Conservation (phyloP, 2,888 invertebrate genomes). For the Girardia tigrina region DNA sequence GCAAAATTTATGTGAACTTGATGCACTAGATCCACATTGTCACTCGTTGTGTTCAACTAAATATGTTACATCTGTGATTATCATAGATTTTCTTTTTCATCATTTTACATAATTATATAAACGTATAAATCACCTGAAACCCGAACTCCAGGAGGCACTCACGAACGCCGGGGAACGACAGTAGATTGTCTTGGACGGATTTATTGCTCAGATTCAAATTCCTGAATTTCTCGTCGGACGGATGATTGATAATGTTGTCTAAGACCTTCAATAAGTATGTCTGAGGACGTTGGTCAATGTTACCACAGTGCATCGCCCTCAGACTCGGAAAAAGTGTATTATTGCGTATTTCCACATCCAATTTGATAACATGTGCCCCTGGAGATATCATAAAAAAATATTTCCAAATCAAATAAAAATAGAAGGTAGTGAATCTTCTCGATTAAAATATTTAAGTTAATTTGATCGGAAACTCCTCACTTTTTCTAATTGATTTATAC, state of each 20-base stretch:
- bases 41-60: too few species aligned
- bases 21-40: too few species aligned
- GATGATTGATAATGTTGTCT: background rate
- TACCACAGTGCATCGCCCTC: background rate
- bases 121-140: background rate
- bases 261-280: background rate
- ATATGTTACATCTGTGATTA: too few species aligned
- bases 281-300: background rate
- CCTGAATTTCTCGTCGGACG: background rate
- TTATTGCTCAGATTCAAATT: background rate
- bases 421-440: too few species aligned
- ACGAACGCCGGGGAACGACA: background rate
- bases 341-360: background rate
- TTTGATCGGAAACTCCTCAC: too few species aligned
- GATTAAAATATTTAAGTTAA: too few species aligned
- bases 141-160: background rate
- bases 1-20: too few species aligned
- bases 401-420: too few species aligned
- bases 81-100: too few species aligned
- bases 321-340: background rate
- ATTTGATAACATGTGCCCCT: background rate
- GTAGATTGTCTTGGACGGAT: background rate
- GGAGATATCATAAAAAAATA: too few species aligned
- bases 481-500: too few species aligned
- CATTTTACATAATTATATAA: too few species aligned